phyloP scores from a whole-genome alignment of 2,797 vertebrate species.

The Cygnus olor region DNA sequence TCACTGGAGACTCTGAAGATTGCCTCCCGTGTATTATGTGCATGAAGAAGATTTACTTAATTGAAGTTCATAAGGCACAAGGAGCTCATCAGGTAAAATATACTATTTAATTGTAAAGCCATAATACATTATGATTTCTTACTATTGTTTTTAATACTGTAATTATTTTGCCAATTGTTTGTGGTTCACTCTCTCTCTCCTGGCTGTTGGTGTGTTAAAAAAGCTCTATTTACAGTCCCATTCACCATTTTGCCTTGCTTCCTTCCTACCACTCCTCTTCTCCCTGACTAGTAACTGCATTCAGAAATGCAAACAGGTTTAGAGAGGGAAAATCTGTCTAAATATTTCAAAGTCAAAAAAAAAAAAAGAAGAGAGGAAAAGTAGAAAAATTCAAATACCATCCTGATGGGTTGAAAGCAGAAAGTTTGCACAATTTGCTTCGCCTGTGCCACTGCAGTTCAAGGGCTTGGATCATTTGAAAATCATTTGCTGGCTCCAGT shows the following conservation, averaged over 20 bases:
- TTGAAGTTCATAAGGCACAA: not conserved
- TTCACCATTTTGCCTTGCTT: not conserved
- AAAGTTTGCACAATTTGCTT: conserved; percentile 14
- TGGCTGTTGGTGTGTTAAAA: not conserved
- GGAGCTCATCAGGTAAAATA: conserved; percentile 13
- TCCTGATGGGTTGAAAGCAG: not conserved
- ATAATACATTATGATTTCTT: not conserved
- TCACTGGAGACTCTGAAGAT: conserved; percentile 19
- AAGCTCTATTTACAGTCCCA: not conserved
- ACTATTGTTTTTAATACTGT: not conserved
- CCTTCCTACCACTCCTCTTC: not conserved
- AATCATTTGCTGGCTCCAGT: conserved; percentile 9
- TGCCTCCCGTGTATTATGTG: not conserved
- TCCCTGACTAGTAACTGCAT: not conserved
- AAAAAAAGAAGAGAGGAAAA: not conserved
- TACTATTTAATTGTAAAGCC: not conserved
- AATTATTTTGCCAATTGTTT: not conserved
- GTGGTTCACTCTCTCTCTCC: not conserved
- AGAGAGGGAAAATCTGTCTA: not conserved
- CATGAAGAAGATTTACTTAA: conserved; percentile 10
- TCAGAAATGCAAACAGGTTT: not conserved
- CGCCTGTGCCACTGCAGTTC: not conserved
- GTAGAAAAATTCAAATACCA: not conserved
- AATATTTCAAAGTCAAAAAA: not conserved
- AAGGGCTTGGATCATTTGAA: conserved; percentile 51